phyloP scores from a whole-genome alignment of 1,140 invertebrate genomes.

The Piezodorus guildinii region DNA sequence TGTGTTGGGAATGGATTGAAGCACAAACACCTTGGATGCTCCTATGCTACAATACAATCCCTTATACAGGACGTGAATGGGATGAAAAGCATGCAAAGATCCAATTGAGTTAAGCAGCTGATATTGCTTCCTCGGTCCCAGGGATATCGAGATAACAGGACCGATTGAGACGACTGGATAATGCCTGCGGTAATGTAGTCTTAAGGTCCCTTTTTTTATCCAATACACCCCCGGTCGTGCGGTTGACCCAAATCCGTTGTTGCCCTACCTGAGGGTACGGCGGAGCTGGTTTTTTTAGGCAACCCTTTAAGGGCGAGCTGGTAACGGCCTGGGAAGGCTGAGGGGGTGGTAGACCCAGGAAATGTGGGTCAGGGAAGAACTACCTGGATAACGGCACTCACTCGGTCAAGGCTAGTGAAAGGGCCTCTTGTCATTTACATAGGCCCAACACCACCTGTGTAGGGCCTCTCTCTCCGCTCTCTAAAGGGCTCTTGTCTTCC shows the following conservation, averaged over 20 bases:
- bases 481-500: background rate
- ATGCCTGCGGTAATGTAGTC: no score
- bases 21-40: no score
- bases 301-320: background rate
- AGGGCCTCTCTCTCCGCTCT: background rate
- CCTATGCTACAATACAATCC: no score
- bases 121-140: no score
- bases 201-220: no score
- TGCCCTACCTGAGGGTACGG: background rate
- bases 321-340: background rate
- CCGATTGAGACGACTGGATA: no score
- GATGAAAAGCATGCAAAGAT: no score
- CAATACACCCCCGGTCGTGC: background rate
- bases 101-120: no score
- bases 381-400: constrained; percentile 4
- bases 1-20: no score
- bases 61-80: no score
- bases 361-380: background rate
- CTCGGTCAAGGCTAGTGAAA: constrained; percentile 13
- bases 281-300: no score
- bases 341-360: constrained; percentile 1
- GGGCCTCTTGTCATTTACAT: constrained; percentile 7
- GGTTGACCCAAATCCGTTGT: constrained; percentile 10
- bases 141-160: no score
- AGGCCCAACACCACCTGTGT: background rate